These are phyloP conservation scores for Cephus rjabovi DNA, from an alignment of 2,888 invertebrate species.

Conservation along the genomic window DNA sequence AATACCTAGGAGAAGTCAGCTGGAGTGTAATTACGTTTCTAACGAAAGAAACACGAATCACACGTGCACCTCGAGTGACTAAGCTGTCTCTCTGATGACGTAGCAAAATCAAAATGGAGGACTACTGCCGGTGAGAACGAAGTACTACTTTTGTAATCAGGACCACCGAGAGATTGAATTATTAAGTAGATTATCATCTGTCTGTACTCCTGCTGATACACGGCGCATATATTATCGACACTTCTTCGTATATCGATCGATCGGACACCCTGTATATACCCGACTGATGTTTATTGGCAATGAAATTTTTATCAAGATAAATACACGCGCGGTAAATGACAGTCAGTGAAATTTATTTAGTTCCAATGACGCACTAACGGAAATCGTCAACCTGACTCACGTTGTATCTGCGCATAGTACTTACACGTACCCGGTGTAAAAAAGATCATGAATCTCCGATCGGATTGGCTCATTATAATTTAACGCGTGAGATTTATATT, in stretches of 20 bases:
- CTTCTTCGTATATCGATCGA: not conserved
- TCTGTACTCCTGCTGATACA: not conserved
- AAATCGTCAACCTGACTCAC: not conserved
- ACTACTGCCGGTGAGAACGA: not conserved
- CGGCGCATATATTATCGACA: not conserved
- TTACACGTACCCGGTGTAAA: not conserved
- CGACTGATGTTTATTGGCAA: not conserved
- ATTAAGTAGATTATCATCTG: not conserved
- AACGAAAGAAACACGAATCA: not conserved
- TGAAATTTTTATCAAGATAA: not conserved
- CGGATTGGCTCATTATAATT: conserved; percentile 25
- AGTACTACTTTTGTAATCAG: not conserved
- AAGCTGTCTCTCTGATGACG: not conserved
- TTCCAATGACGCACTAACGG: not conserved
- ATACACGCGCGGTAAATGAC: not conserved
- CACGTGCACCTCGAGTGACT: not conserved
- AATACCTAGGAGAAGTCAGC: not conserved
- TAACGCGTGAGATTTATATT: conserved; percentile 30
- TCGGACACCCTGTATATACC: not conserved
- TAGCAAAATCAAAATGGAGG: not conserved
- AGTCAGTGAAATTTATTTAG: not conserved
- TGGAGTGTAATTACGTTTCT: not conserved
- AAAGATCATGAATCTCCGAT: not conserved
- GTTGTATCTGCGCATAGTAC: not conserved
- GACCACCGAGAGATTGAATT: not conserved